Evolutionary conservation across 2,797 vertebrate genomes (phyloP).

Genomic region (Anniella stebbinsi): DNA sequence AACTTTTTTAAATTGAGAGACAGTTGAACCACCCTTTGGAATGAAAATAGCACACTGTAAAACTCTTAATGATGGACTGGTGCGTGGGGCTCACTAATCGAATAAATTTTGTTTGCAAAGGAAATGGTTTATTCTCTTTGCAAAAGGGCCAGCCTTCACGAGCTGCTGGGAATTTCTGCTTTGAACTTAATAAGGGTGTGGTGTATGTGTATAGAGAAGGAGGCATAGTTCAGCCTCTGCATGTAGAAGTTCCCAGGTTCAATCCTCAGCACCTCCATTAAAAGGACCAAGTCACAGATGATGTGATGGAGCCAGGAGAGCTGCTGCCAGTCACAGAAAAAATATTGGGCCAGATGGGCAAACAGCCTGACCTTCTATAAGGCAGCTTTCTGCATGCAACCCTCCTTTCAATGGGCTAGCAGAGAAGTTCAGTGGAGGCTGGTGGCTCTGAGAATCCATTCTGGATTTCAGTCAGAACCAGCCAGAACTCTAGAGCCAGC

Average conservation of each 20-base stretch:
- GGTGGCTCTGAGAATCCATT: no score
- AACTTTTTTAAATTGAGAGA: not conserved
- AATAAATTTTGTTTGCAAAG: not conserved
- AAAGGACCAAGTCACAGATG: not conserved
- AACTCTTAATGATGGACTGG: constrained; percentile 30
- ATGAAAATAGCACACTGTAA: constrained; percentile 11
- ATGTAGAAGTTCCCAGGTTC: not conserved
- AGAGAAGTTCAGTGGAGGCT: not conserved
- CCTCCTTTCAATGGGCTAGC: not conserved
- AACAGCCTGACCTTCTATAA: not conserved
- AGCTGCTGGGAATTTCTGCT: constrained; percentile 34
- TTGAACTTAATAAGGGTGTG: not conserved
- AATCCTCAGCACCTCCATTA: not conserved
- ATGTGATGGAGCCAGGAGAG: not conserved
- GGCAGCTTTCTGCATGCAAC: not conserved
- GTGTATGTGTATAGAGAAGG: not conserved
- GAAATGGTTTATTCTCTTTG: not conserved
- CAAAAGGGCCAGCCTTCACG: constrained; percentile 26
- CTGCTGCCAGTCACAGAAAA: not conserved
- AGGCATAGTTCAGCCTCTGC: not conserved
- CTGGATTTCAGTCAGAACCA: no score
- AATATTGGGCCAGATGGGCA: not conserved
- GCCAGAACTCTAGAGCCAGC: no score
- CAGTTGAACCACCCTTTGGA: constrained; percentile 1
- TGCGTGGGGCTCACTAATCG: constrained; percentile 13